Evolutionary conservation across 2,797 vertebrate species (phyloP).

Genomic region (Hippopotamyrus pictus): DNA sequence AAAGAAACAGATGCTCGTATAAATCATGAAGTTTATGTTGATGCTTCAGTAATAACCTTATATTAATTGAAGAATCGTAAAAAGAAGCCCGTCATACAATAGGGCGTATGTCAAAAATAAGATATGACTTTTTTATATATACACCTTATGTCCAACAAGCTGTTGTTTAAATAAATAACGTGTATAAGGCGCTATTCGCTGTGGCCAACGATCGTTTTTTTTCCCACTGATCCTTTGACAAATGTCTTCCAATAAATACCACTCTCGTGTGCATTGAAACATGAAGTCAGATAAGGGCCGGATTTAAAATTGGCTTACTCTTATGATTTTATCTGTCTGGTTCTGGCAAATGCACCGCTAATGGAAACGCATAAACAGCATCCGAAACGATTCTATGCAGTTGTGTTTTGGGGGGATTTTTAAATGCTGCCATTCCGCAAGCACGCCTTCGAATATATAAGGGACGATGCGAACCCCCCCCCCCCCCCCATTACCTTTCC

Average conservation of each 20-base stretch:
- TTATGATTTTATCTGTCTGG: not conserved
- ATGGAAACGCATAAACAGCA: constrained; percentile 4
- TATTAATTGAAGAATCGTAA: constrained; percentile 26
- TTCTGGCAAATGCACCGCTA: not conserved
- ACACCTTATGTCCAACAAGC: constrained; percentile 22
- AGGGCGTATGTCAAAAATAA: constrained; percentile 17
- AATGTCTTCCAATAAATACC: not conserved
- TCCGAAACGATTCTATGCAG: not conserved
- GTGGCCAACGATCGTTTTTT: not conserved
- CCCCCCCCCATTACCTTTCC: not conserved
- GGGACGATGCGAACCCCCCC: not conserved
- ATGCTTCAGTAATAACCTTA: constrained; percentile 26
- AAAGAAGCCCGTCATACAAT: constrained; percentile 20
- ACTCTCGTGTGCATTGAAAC: not conserved
- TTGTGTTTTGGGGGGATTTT: not conserved
- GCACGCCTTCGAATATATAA: not conserved
- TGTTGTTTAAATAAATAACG: constrained; percentile 23
- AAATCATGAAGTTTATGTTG: constrained; percentile 26
- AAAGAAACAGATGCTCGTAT: constrained; percentile 32
- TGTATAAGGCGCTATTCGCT: not conserved
- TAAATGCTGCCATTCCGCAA: not conserved
- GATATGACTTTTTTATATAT: constrained; percentile 12
- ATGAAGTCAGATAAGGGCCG: not conserved
- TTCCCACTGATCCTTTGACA: not conserved
- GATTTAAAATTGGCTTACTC: not conserved